phyloP scores from a whole-genome alignment of 2,888 invertebrate species.

The Pardosa pseudoannulata region DNA sequence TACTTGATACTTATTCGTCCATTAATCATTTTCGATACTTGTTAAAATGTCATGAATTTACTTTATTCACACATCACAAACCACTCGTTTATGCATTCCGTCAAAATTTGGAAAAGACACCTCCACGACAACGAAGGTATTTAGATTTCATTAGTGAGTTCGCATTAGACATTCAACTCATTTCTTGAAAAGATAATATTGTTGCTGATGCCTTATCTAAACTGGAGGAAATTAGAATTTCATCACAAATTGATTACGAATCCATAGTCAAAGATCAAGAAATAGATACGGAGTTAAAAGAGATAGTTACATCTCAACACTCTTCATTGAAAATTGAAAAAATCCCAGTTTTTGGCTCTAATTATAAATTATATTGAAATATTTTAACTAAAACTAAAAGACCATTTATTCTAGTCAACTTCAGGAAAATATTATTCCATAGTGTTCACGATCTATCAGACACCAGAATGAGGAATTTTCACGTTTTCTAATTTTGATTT shows the following conservation, averaged over 20 bases:
- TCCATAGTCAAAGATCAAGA: neutral
- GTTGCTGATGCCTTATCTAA: constrained; percentile 6
- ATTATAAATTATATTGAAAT: neutral
- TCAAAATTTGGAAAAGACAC: neutral
- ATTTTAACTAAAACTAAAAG: neutral
- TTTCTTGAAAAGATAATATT: constrained; percentile 9
- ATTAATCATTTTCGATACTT: neutral
- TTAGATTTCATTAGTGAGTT: neutral
- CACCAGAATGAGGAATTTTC: too few relatives aligned
- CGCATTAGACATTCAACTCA: neutral
- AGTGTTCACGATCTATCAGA: too few relatives aligned
- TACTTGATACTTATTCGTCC: neutral
- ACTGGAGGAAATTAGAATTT: neutral
- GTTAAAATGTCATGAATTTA: neutral
- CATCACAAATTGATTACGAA: neutral
- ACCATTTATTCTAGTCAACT: too few relatives aligned
- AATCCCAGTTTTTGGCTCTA: neutral
- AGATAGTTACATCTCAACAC: neutral
- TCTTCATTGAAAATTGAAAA: neutral
- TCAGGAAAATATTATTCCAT: too few relatives aligned
- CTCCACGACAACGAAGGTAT: neutral
- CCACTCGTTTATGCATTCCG: neutral
- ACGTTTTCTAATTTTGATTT: too few relatives aligned
- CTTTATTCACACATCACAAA: neutral
- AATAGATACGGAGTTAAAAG: neutral